These are phyloP conservation scores for Galeruca laticollis DNA, from an alignment of 2,888 invertebrate genomes.

Conservation along the genomic window DNA sequence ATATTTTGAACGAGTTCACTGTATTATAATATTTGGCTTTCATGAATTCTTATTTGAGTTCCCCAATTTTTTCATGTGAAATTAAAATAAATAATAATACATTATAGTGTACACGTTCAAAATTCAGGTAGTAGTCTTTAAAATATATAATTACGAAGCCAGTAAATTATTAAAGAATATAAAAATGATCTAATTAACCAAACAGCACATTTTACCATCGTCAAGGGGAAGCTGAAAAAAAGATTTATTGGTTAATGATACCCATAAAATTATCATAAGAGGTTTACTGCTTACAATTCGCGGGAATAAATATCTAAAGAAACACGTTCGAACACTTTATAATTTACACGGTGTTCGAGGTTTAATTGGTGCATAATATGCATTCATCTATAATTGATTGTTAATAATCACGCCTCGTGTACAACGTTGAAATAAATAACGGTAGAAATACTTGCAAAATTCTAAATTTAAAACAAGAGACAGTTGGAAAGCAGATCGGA, in stretches of 20 bases:
- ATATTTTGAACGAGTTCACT: no score
- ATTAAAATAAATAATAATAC: no score
- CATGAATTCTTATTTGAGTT: no score
- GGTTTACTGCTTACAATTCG: constrained; percentile 28
- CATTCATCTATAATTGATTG: constrained; percentile 37
- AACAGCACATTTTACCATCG: constrained; percentile 15
- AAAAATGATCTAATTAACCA: constrained; percentile 14
- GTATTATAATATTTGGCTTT: no score
- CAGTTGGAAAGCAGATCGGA: neutral
- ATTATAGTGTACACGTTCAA: neutral
- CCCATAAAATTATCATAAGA: constrained; percentile 36
- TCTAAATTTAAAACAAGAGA: neutral
- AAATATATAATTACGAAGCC: neutral
- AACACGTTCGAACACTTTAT: constrained; percentile 33
- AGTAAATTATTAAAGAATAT: constrained; percentile 7
- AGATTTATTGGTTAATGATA: constrained; percentile 35
- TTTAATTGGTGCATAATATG: constrained; percentile 43
- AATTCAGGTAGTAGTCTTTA: constrained; percentile 2
- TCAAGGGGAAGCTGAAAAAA: constrained; percentile 9
- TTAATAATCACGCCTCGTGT: constrained; percentile 36
- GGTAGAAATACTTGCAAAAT: neutral
- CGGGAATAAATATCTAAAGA: constrained; percentile 10
- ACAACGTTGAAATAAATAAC: constrained; percentile 12
- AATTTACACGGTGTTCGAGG: constrained; percentile 38
- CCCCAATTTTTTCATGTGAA: no score